These are phyloP conservation scores for Crotalus viridis DNA, from an alignment of 2,113 vertebrate species.

Conservation along the genomic window DNA sequence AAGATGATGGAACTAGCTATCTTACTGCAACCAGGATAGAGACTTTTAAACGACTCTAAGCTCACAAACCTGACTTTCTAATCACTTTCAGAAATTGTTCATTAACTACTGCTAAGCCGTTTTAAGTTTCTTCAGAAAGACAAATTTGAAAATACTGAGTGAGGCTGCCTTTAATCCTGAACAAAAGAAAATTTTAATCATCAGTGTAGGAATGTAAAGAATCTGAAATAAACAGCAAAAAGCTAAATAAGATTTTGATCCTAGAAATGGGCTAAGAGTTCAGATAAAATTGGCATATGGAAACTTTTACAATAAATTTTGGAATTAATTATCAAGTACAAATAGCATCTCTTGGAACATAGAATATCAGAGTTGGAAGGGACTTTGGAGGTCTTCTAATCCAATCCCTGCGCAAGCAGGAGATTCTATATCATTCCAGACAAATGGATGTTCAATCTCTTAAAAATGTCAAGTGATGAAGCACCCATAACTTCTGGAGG, in stretches of 20 bases:
- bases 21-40: background rate
- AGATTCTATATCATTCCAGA: background rate
- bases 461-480: background rate
- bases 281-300: background rate
- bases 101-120: background rate
- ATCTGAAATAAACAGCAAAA: background rate
- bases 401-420: background rate
- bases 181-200: background rate
- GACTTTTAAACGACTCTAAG: background rate
- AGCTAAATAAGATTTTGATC: background rate
- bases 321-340: background rate
- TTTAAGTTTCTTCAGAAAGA: background rate
- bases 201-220: background rate
- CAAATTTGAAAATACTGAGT: background rate
- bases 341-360: background rate
- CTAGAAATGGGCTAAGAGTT: background rate
- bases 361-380: background rate
- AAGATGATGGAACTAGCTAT: background rate
- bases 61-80: background rate
- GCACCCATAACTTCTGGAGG: background rate
- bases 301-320: background rate
- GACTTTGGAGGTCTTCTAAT: background rate
- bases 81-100: background rate
- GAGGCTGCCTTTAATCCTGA: background rate
- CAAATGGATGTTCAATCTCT: background rate